phyloP scores from a whole-genome alignment of 2,888 invertebrate genomes.

The Pyralis farinalis region DNA sequence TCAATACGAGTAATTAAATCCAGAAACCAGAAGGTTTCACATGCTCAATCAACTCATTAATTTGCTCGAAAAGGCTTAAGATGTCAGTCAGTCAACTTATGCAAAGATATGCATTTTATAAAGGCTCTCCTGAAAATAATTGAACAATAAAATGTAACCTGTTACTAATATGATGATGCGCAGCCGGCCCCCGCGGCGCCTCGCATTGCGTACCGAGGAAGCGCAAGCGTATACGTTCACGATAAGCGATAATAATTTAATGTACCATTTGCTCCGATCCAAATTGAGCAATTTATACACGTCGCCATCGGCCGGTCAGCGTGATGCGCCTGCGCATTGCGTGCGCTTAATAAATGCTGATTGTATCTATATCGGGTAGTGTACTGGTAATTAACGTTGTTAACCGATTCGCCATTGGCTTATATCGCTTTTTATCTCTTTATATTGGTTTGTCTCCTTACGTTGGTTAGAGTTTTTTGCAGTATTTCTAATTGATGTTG shows the following conservation, averaged over 20 bases:
- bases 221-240: slow-evolving; percentile 37
- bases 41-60: no score
- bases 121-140: not conserved
- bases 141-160: slow-evolving; percentile 6
- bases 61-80: no score
- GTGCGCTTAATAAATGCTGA: slow-evolving; percentile 35
- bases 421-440: slow-evolving; percentile 11
- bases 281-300: slow-evolving; percentile 76
- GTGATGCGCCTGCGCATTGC: slow-evolving; percentile 21
- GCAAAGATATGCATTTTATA: no score
- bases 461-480: no score
- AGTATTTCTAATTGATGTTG: no score
- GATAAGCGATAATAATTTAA: slow-evolving; percentile 64
- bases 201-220: slow-evolving; percentile 53
- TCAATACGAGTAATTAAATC: no score
- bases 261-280: slow-evolving; percentile 58
- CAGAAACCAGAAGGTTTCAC: no score
- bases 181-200: slow-evolving; percentile 38
- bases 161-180: slow-evolving; percentile 14
- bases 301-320: slow-evolving; percentile 21
- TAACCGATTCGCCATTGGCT: slow-evolving; percentile 8
- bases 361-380: slow-evolving; percentile 38
- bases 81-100: no score
- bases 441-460: not conserved
- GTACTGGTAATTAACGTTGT: slow-evolving; percentile 41